Base-by-base conservation (phyloP, 2,113 vertebrate genomes). In the Morone saxatilis region DNA sequence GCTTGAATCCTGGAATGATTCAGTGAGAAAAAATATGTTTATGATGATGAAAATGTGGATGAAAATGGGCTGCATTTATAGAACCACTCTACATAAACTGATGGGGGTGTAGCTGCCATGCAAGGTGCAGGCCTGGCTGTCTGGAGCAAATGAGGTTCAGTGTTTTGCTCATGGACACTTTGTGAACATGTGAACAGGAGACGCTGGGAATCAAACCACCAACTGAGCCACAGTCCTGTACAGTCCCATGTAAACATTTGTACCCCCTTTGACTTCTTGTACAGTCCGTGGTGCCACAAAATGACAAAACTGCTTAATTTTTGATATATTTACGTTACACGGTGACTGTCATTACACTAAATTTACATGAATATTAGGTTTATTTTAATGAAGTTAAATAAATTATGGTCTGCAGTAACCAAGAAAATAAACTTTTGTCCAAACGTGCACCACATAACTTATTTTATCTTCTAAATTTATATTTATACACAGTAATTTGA, bases 1-100 rank as follows among this genome's bases (percentile, higher is more conserved):
- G 90, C 56, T 87, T 95, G 59, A 97, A 84, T 50, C 97, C 98
- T 99, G 89, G 0, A 47, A 87, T 48, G 80, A 81, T 65, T 38
- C 25, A 53, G 36, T 25, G 6, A 47, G 50, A 56, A 11, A 16
- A 31, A 11, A 17, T 5, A 9, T 22, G 4, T 51, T 67, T 10
- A 67, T 20, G 7, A 31, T 1, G 0, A 16, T n/a, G 2, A 22
- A 54, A n/a, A 45, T 16, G 40, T 43, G 12, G 4, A n/a, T 22
- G 7, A 6, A 61, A n/a, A 47, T 19, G 1, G 66, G 19, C 25
- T 38, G 43, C 43, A 67, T 48, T 31, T 31, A 31, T 31, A 31
- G 1, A 31, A 31, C 31, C 31, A 31, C 3, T 31, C 31, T 31
- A 31, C 31, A 31, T 31, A 31, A 1, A 31, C 31, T 31, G 31